Evolutionary conservation across 2,113 vertebrate species (phyloP).

Genomic region (Poeciliopsis turrubarensis): DNA sequence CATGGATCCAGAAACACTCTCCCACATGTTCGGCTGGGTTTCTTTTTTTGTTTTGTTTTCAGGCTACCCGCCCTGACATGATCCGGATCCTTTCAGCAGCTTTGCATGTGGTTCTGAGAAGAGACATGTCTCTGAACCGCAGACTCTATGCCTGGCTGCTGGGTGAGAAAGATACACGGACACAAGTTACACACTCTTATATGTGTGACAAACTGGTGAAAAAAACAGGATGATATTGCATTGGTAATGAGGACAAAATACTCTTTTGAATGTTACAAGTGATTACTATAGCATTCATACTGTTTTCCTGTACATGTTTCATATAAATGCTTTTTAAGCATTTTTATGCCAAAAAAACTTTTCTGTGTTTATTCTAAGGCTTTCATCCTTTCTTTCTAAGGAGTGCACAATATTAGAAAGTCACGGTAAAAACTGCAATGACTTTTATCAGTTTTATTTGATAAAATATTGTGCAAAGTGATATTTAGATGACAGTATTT

Average conservation of each 20-base stretch:
- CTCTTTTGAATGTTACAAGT: no score
- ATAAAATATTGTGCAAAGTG: not conserved
- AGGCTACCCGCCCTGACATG: slow-evolving; percentile 97
- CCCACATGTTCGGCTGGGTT: slow-evolving; percentile 5
- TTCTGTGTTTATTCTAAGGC: no score
- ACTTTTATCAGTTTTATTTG: no score
- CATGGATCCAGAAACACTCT: not conserved
- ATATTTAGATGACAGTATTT: not conserved
- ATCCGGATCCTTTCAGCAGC: slow-evolving; percentile 96
- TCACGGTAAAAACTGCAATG: no score
- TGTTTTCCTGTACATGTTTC: no score
- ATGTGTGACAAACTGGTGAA: not conserved
- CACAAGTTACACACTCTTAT: slow-evolving; percentile 19
- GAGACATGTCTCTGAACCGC: slow-evolving; percentile 98
- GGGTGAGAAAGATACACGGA: slow-evolving; percentile 80
- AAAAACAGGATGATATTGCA: no score
- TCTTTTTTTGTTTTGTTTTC: slow-evolving; percentile 37
- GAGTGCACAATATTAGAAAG: no score
- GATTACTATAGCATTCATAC: no score
- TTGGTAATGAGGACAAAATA: no score
- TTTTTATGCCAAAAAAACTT: no score
- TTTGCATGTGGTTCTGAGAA: slow-evolving; percentile 95
- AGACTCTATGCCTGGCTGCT: slow-evolving; percentile 98
- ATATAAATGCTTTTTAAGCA: no score
- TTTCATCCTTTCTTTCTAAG: no score